Evolutionary conservation across 2,113 vertebrate genomes (phyloP).

Genomic region (Thalassarche chlororhynchos): DNA sequence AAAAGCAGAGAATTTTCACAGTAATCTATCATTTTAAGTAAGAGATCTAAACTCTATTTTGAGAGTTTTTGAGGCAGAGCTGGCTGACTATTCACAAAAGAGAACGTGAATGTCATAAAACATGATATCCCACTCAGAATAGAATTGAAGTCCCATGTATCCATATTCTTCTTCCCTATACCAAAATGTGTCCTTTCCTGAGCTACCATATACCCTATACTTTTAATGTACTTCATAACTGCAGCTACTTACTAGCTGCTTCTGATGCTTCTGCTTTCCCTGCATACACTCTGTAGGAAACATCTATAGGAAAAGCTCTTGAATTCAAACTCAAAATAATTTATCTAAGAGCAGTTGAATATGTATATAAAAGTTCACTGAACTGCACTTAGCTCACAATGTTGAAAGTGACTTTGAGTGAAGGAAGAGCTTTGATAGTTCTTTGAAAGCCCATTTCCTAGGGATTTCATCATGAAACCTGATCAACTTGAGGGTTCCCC

Average conservation of each 20-base stretch:
- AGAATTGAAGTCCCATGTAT: not conserved
- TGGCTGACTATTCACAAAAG: not conserved
- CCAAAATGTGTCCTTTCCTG: not conserved
- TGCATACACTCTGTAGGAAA: not conserved
- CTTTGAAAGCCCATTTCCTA: not conserved
- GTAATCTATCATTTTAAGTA: not conserved
- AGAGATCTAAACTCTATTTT: not conserved
- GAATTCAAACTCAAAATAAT: not conserved
- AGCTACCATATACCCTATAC: rapidly evolving
- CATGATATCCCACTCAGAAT: not conserved
- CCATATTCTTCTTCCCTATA: not conserved
- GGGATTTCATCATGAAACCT: not conserved
- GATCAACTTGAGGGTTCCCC: not conserved
- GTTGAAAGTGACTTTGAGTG: not conserved
- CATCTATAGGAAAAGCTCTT: not conserved
- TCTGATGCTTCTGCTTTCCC: not conserved
- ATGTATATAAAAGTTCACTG: not conserved
- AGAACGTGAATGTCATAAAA: not conserved
- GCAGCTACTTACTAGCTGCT: not conserved
- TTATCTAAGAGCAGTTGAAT: not conserved
- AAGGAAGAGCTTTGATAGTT: not conserved
- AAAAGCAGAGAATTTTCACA: not conserved
- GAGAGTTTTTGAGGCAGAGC: not conserved
- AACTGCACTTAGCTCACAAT: not conserved
- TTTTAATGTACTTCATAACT: not conserved